Evolutionary conservation across 2,888 invertebrate species (phyloP), one percentile per base, ranked within the genome.

Genomic region (Aleiodes alternator): DNA sequence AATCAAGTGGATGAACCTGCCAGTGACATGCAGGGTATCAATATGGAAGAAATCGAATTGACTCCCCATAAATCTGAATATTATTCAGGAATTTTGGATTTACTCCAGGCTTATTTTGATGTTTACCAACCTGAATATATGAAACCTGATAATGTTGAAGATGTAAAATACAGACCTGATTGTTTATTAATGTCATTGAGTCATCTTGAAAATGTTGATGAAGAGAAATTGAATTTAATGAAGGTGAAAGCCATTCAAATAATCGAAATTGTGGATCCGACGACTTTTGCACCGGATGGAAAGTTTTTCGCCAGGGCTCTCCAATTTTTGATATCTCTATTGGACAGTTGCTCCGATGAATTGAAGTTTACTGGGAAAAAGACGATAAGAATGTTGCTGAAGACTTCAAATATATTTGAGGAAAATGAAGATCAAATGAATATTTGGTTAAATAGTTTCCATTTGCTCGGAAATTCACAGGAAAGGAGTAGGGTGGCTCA

Each of bases 391-490:
- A 90, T 89, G 68, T 91, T 95, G 75, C 91, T 96, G 34, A 91
- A 90, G 81, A 93, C 92, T 75, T 93, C 93, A 0, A 91, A 91
- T 5, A 90, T 94, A 79, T 95, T 95, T 85, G 93, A 94, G 84
- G 92, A 91, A 23, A 92, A 92, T 79, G 90, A 90, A 78, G 90
- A 91, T 73, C 95, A 96, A 89, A 92, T 95, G 56, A 92, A 94
- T 85, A 90, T 95, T 75, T 93, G 95, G 92, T 87, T 94, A 38
- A 92, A 94, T 81, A 91, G 82, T 86, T 90, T 79, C 76, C 89
- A 61, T 74, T 88, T 61, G 80, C 83, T 82, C 78, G 84, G 70
- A 80, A 84, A 78, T 79, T 14, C 55, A 3, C 72, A 82, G 11
- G 80, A 84, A n/a, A 86, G 79, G 73, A 53, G 78, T 4, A 78